phyloP scores from a whole-genome alignment of 2,113 vertebrate genomes.

The Melanerpes aurifrons region DNA sequence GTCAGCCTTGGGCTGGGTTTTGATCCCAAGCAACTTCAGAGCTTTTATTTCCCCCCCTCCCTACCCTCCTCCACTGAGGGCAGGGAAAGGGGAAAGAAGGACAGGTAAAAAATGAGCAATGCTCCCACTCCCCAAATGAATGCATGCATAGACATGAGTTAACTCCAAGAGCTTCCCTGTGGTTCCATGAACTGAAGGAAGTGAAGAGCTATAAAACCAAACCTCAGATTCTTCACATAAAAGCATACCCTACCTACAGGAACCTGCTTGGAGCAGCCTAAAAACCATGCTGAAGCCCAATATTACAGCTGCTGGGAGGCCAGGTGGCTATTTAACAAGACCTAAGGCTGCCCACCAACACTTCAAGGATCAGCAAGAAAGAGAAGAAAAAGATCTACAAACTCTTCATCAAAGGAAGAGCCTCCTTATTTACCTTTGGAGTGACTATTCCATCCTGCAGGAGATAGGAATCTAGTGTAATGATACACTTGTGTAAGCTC shows the following conservation, averaged over 20 bases:
- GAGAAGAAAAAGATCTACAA: background rate
- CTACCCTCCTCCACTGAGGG: background rate
- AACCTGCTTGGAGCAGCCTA: background rate
- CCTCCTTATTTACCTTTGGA: background rate
- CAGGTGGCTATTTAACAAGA: background rate
- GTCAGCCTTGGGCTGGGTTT: background rate
- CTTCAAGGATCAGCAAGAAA: background rate
- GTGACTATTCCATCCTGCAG: background rate
- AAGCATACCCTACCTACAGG: background rate
- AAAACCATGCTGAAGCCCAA: background rate
- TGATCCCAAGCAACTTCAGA: background rate
- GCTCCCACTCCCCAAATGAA: background rate
- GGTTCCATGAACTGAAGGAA: background rate
- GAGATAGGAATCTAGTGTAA: background rate
- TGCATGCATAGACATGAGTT: background rate
- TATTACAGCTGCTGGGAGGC: background rate
- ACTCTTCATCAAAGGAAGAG: background rate
- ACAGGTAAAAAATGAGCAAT: background rate
- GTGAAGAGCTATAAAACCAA: background rate
- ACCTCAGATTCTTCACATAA: background rate
- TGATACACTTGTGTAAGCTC: background rate
- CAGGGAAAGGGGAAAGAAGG: background rate
- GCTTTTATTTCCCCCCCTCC: too few relatives aligned
- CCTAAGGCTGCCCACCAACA: background rate
- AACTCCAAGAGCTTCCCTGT: background rate